A percentile compares a stretch with the other conserved stretches of the same genome.
Evolutionary conservation across 2,888 invertebrate species (phyloP).

Genomic region (Gibbula magus): DNA sequence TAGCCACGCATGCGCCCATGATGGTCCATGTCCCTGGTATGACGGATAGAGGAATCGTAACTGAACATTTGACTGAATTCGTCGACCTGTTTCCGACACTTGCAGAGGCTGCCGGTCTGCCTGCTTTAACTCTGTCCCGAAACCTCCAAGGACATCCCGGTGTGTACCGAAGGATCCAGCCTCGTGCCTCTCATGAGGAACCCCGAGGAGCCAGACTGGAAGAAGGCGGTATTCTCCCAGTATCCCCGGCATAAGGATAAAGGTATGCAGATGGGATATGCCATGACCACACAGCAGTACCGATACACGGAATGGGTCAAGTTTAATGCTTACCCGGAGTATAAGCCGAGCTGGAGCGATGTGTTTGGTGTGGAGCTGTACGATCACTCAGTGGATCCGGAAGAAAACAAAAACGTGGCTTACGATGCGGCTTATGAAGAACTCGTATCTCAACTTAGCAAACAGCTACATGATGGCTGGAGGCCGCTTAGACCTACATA

Average conservation of each 20-base stretch:
- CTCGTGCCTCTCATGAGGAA: conserved; percentile 37
- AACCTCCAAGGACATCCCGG: conserved; percentile 17
- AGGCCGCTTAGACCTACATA: conserved; percentile 14
- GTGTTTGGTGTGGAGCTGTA: conserved; percentile 43
- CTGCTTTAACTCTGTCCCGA: conserved; percentile 25
- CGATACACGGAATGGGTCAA: conserved; percentile 58
- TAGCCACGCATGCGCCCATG: not conserved
- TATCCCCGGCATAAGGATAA: conserved; percentile 7
- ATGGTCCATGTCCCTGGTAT: not conserved
- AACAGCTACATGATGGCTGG: conserved; percentile 54
- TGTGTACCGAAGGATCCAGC: conserved; percentile 44
- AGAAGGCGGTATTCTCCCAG: conserved; percentile 33
- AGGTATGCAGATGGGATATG: conserved; percentile 50
- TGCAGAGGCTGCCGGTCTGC: conserved; percentile 48
- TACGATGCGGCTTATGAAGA: conserved; percentile 63
- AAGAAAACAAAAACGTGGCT: conserved; percentile 46
- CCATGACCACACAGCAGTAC: conserved; percentile 46
- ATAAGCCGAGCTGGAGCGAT: conserved; percentile 39
- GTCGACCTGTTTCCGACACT: conserved; percentile 59
- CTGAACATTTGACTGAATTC: conserved; percentile 45
- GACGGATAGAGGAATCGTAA: not conserved
- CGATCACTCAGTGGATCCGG: conserved; percentile 44
- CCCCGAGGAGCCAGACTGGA: not conserved
- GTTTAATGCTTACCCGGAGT: conserved; percentile 35
- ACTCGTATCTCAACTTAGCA: conserved; percentile 42